Evolutionary conservation across 2,888 invertebrate genomes (phyloP).

Genomic region (Polydrusus cervinus): DNA sequence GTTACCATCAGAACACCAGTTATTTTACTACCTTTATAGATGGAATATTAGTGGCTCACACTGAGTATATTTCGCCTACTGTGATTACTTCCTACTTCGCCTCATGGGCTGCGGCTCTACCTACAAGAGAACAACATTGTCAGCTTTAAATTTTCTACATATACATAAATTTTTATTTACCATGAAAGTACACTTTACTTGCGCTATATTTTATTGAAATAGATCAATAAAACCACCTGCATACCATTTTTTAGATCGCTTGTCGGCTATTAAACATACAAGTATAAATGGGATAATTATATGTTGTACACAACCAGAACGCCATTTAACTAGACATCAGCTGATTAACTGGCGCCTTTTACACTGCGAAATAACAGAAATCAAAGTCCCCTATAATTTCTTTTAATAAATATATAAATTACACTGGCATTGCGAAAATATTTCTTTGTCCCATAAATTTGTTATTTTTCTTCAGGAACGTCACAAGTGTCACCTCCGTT

Average conservation of each 20-base stretch:
- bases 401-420: conserved; percentile 39
- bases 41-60: background rate
- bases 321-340: conserved; percentile 56
- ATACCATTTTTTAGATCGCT: conserved; percentile 37
- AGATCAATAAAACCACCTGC: conserved; percentile 44
- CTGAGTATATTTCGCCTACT: background rate
- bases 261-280: conserved; percentile 50
- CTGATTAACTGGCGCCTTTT: conserved; percentile 60
- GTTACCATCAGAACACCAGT: too few relatives aligned
- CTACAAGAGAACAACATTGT: background rate
- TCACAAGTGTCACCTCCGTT: background rate
- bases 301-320: conserved; percentile 54
- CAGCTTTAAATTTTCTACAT: background rate
- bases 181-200: conserved; percentile 13
- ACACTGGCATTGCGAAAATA: conserved; percentile 20
- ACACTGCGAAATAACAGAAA: conserved; percentile 47
- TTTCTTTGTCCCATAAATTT: conserved; percentile 15
- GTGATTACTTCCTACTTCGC: background rate
- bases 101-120: too few relatives aligned
- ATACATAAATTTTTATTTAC: conserved; percentile 12
- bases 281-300: conserved; percentile 57
- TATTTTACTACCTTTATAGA: background rate
- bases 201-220: conserved; percentile 28
- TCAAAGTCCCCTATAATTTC: conserved; percentile 48
- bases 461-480: conserved; percentile 1